phyloP scores from a whole-genome alignment of 2,888 invertebrate species.

The Gastracanthus pulcherrimus region DNA sequence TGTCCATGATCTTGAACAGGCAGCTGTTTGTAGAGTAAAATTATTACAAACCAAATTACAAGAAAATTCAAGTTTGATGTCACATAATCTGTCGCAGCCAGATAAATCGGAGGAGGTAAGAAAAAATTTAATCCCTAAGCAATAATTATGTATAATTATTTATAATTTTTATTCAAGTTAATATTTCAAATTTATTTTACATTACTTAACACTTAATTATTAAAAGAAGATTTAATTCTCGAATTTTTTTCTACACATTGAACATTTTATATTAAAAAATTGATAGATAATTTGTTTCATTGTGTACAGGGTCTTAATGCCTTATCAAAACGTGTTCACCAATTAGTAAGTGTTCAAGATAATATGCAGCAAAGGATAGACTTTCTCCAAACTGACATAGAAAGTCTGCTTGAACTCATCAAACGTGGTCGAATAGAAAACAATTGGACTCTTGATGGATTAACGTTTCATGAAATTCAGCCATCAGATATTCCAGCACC shows the following conservation, averaged over 20 bases:
- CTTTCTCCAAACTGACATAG: constrained; percentile 79
- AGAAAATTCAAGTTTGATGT: constrained; percentile 75
- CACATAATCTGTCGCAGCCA: constrained; percentile 68
- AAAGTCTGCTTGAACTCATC: constrained; percentile 79
- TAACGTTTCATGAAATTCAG: constrained; percentile 79
- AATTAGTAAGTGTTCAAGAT: constrained; percentile 67
- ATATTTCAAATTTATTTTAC: too few relatives aligned
- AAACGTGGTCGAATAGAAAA: constrained; percentile 79
- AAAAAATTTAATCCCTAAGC: constrained; percentile 23
- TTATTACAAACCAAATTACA: constrained; percentile 79
- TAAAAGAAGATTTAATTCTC: too few relatives aligned
- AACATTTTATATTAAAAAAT: constrained; percentile 13
- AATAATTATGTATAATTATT: neutral
- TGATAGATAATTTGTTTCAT: constrained; percentile 22
- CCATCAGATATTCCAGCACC: constrained; percentile 68
- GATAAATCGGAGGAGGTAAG: constrained; percentile 68
- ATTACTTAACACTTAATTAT: too few relatives aligned
- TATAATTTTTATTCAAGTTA: neutral
- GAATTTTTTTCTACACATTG: too few relatives aligned
- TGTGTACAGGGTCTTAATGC: constrained; percentile 66
- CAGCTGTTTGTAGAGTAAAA: constrained; percentile 81
- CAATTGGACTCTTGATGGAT: constrained; percentile 79
- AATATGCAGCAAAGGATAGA: constrained; percentile 77
- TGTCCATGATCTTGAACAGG: constrained; percentile 84
- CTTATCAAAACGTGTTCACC: constrained; percentile 66